Percentiles rank a stretch among this genome's conserved stretches.
Evolutionary conservation across 1,140 invertebrate genomes (phyloP).

Genomic region (Manduca sexta): DNA sequence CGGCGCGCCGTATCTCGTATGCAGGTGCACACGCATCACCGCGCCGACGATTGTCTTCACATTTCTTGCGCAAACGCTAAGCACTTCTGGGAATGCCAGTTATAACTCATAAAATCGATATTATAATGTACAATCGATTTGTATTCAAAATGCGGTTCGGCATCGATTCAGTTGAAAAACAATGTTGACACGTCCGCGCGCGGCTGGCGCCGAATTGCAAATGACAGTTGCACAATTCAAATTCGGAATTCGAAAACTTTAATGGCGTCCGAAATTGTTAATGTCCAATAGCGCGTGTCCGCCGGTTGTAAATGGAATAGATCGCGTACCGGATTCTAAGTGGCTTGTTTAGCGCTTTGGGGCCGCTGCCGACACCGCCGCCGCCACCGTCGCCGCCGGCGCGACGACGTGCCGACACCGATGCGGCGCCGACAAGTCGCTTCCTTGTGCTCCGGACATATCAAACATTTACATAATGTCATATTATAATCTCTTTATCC

Average conservation of each 20-base stretch:
- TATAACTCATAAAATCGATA: conserved; percentile 34
- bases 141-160: conserved; percentile 49
- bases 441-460: too few species aligned
- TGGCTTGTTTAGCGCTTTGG: too few species aligned
- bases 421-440: too few species aligned
- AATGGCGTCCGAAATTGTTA: conserved; percentile 56
- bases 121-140: conserved; percentile 38
- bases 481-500: too few species aligned
- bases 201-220: conserved; percentile 59
- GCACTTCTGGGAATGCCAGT: conserved; percentile 43
- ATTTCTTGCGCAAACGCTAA: conserved; percentile 57
- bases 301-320: conserved; percentile 34
- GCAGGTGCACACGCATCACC: conserved; percentile 42
- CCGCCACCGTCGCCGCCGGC: not conserved
- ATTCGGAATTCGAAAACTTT: conserved; percentile 53
- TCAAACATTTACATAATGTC: too few species aligned
- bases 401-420: not conserved
- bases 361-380: too few species aligned
- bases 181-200: conserved; percentile 49
- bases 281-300: conserved; percentile 45
- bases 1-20: conserved; percentile 25
- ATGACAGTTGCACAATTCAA: conserved; percentile 49
- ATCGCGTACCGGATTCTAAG: conserved; percentile 35
- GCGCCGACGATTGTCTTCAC: conserved; percentile 40
- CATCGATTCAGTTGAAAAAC: conserved; percentile 39